Base-by-base conservation (phyloP, 2,113 vertebrate species). In the Neolamprologus toae region DNA sequence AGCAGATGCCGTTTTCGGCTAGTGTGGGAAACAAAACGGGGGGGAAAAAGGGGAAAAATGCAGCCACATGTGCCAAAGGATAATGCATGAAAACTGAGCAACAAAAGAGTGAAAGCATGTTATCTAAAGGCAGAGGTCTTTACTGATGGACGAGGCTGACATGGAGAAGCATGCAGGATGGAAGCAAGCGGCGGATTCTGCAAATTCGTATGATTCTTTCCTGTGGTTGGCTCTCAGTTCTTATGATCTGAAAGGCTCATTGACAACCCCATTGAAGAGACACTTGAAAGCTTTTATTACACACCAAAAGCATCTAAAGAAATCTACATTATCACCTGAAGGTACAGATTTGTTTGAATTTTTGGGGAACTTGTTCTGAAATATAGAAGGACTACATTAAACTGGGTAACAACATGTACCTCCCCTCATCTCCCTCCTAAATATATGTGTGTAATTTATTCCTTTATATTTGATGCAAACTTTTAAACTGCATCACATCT, bases 181-280 rank as follows among this genome's bases (percentile, higher is more conserved):
- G 88, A 92, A 88, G 90, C 90, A 90, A 85, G 90, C 83, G 87
- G 88, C 82, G 2, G 73, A 61, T 26, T 53, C 54, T 47, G 61
- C 21, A 21, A 45, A 81, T 85, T 76, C 14, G 1, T 33, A 13
- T 51, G 8, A 57, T 16, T 42, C 33, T 68, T 33, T 78, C 57
- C 47, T 49, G 42, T 28, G 8, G 45, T 33, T 61, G 59, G 53
- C 33, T 83, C 78, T 78, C 11, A 68, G 23, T 63, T 80, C 5
- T 12, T 35, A 76, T 40, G 33, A 19, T 88, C 21, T 61, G 63
- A 19, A 53, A 33, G 85, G 89, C 93, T 92, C 91, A 92, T 92
- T 92, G 92, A 94, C 54, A 89, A 91, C 90, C 90, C 90, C 93
- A 90, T 13, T 88, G 90, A 83, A 82, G 89, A 81, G 19, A 81